Evolutionary conservation across 2,797 vertebrate genomes (phyloP).

Genomic region (Eulemur coronatus): DNA sequence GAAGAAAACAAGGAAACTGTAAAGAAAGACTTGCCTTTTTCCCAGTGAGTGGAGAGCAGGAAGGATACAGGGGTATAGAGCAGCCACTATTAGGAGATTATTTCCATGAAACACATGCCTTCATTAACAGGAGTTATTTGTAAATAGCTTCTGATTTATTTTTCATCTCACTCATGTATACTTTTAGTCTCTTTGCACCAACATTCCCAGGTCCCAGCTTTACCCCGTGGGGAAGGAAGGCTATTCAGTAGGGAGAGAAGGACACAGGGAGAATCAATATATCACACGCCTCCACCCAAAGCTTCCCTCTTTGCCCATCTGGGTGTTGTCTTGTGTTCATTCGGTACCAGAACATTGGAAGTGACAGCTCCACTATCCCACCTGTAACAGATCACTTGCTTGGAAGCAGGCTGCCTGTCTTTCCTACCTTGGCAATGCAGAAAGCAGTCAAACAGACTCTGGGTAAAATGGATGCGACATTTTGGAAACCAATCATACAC

Average conservation of each 20-base stretch:
- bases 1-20: not conserved
- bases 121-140: slow-evolving; percentile 37
- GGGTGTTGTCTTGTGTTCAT: slow-evolving; percentile 12
- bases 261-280: not conserved
- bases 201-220: not conserved
- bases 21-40: slow-evolving; percentile 9
- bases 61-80: not conserved
- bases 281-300: not conserved
- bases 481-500: slow-evolving; percentile 59
- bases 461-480: slow-evolving; percentile 8
- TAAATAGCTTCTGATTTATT: slow-evolving; percentile 1
- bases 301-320: not conserved
- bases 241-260: accelerated
- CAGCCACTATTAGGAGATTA: slow-evolving; percentile 9
- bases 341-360: slow-evolving; percentile 40
- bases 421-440: not conserved
- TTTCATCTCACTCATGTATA: not conserved
- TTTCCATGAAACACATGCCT: slow-evolving; percentile 41
- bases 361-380: slow-evolving; percentile 2
- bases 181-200: not conserved
- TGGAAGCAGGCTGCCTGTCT: not conserved
- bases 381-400: not conserved
- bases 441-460: not conserved
- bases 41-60: not conserved
- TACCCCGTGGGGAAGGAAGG: not conserved